phyloP scores from a whole-genome alignment of 2,888 invertebrate genomes.

The Clusia tigrina region DNA sequence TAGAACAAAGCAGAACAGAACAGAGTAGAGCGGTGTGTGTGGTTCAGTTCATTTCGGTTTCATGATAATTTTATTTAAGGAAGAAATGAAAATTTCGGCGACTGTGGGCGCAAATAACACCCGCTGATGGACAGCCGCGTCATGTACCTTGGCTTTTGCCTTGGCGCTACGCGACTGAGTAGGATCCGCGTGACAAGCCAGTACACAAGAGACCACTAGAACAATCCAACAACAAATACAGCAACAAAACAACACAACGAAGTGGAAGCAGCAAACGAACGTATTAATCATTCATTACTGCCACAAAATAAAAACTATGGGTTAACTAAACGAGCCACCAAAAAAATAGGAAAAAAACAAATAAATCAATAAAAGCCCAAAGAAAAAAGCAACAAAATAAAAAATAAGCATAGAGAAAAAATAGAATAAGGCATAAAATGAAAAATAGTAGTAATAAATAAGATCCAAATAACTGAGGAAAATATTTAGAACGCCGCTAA shows the following conservation, averaged over 20 bases:
- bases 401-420: conserved; percentile 2
- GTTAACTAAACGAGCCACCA: conserved; percentile 1
- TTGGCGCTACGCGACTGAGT: no score
- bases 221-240: not conserved
- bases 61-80: not conserved
- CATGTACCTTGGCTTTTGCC: not conserved
- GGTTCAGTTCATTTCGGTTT: not conserved
- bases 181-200: conserved; percentile 3
- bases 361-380: conserved; percentile 17
- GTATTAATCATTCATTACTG: conserved; percentile 24
- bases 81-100: not conserved
- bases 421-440: not conserved
- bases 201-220: conserved; percentile 9
- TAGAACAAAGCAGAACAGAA: not conserved
- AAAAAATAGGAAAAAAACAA: no score
- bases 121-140: conserved; percentile 4
- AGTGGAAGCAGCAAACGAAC: conserved; percentile 7
- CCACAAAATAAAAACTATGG: not conserved
- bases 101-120: no score
- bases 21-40: no score
- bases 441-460: conserved; percentile 14
- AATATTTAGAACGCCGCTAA: conserved; percentile 1
- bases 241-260: no score
- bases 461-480: no score
- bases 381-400: not conserved